phyloP scores from a whole-genome alignment of 2,888 invertebrate genomes.

The Deilephila elpenor region DNA sequence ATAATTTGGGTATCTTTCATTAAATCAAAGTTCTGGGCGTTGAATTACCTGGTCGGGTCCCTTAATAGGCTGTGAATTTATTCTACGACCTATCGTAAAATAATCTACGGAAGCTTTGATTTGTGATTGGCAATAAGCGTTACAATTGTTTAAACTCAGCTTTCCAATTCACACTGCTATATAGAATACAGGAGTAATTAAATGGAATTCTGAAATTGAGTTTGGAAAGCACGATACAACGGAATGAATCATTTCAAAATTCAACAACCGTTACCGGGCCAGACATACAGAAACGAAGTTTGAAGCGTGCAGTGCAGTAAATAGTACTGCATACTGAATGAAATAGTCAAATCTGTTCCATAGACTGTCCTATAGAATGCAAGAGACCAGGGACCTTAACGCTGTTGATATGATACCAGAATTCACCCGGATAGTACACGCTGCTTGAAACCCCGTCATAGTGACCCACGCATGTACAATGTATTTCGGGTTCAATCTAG shows the following conservation, averaged over 20 bases:
- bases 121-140: not conserved
- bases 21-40: not conserved
- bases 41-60: not conserved
- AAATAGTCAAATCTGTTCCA: too few relatives aligned
- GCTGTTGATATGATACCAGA: too few relatives aligned
- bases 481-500: too few relatives aligned
- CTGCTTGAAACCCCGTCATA: too few relatives aligned
- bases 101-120: not conserved
- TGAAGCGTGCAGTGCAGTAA: not conserved
- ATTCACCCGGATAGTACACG: too few relatives aligned
- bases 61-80: not conserved
- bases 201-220: too few relatives aligned
- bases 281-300: not conserved
- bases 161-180: too few relatives aligned
- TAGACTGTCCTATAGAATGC: not conserved
- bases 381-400: too few relatives aligned
- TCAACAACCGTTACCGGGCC: not conserved
- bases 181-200: too few relatives aligned
- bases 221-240: not conserved
- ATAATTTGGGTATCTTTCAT: not conserved
- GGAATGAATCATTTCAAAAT: not conserved
- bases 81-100: not conserved
- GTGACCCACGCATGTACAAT: too few relatives aligned
- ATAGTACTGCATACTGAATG: not conserved
- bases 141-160: not conserved